Evolutionary conservation across 2,113 vertebrate species (phyloP).

Genomic region (Chrysemys picta): DNA sequence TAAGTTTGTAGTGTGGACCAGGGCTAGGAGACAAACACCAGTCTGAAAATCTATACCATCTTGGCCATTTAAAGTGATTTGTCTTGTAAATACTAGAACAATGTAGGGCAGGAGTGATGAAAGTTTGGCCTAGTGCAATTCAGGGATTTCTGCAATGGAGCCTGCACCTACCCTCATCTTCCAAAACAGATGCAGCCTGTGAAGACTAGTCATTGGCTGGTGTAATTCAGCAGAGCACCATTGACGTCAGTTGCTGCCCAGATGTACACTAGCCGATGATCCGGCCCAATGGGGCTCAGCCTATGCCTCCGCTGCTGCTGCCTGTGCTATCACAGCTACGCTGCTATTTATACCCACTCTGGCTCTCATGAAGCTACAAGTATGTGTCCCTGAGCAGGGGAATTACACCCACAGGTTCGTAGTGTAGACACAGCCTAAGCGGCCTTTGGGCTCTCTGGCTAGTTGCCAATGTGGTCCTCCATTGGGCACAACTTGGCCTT

Average conservation of each 20-base stretch:
- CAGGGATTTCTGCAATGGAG: neutral
- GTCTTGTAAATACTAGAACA: neutral
- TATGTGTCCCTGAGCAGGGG: neutral
- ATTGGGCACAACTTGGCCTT: neutral
- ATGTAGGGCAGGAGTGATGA: neutral
- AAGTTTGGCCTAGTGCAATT: neutral
- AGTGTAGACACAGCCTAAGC: neutral
- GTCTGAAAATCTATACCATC: neutral
- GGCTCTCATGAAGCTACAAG: neutral
- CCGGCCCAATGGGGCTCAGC: neutral
- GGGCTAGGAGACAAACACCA: neutral
- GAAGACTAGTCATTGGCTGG: neutral
- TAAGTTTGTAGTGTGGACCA: neutral
- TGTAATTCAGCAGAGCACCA: neutral
- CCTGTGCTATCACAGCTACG: neutral
- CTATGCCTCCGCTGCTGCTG: neutral
- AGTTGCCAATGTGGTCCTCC: neutral
- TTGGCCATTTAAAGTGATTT: neutral
- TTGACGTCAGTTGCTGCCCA: neutral
- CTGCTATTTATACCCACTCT: neutral
- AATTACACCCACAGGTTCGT: neutral
- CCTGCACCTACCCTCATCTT: rapidly evolving
- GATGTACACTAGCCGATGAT: neutral
- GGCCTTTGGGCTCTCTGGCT: neutral
- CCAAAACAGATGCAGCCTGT: neutral